Percentiles rank a stretch among this genome's conserved stretches.
phyloP scores from a whole-genome alignment of 23 tunicate species.

The Ciona savignyi region DNA sequence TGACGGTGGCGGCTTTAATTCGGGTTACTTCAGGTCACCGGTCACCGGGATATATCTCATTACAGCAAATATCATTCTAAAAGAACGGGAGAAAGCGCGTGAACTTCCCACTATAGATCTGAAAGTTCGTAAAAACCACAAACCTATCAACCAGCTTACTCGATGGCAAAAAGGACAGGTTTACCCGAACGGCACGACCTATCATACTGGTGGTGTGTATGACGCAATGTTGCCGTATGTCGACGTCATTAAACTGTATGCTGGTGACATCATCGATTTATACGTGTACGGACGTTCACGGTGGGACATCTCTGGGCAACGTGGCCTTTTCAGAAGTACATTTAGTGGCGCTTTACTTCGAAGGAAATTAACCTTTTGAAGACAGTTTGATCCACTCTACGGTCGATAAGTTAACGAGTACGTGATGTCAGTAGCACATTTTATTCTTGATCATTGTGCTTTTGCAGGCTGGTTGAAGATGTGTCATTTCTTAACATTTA shows the following conservation, averaged over 20 bases:
- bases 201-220: background rate
- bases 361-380: background rate
- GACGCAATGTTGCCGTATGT: background rate
- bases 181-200: background rate
- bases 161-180: background rate
- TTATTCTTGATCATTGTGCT: too few species aligned
- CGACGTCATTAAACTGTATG: background rate
- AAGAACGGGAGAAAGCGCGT: background rate
- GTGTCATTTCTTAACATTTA: too few species aligned
- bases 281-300: background rate
- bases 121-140: background rate
- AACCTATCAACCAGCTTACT: background rate
- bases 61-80: background rate
- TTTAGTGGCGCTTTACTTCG: background rate
- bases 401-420: too few species aligned
- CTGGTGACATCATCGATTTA: background rate
- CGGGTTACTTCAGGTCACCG: conserved; percentile 2
- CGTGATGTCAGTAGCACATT: too few species aligned
- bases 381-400: too few species aligned
- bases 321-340: background rate
- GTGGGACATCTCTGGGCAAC: background rate
- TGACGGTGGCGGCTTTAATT: background rate
- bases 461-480: too few species aligned
- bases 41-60: background rate
- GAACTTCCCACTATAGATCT: background rate